Evolutionary conservation across 2,888 invertebrate species (phyloP), one percentile per base, ranked within the genome.

Genomic region (Zele albiditarsus): DNA sequence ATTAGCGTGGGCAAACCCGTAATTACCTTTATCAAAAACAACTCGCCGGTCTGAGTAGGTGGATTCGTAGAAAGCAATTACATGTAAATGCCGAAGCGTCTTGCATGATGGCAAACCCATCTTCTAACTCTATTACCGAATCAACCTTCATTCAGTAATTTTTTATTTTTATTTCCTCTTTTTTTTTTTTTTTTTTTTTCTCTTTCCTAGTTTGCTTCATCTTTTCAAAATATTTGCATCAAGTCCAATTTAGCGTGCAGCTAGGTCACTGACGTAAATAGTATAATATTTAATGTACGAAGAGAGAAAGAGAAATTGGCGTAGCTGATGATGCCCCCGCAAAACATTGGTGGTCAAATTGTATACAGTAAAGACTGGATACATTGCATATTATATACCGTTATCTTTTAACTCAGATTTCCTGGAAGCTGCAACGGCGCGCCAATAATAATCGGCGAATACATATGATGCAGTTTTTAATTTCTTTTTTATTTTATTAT

Each of bases 1-100:
- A 84, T 84, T 84, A 84, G 84, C 85, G 82, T 84, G 84, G 84
- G 84, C 82, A 83, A 83, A 82, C 86, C 86, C 81, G 81, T 83
- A 86, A 86, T 86, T 85, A 85, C 82, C 82, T 84, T 85, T 86
- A 86, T 86, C 86, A 85, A 86, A 86, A 86, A 84, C 85, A 84
- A 85, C 83, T 84, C 82, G 85, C 82, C 82, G 80, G 20, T 53
- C 53, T 81, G 84, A 83, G 86, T 86, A 85, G 86, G 86, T 86
- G 85, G 81, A 83, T 87, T 86, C 86, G 83, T 78, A 85, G 87
- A 86, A 87, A 84, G 84, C 86, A 85, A 86, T 87, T 87, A 86
- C 86, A 86, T 87, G 86, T 84, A 86, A 87, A 86, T 87, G 84
- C 69, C 70, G 66, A 65, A 71, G 57, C 71, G 74, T 74, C 74